These are phyloP conservation scores for Heliconius nattereri DNA, from an alignment of 1,140 invertebrate species.

Conservation along the genomic window DNA sequence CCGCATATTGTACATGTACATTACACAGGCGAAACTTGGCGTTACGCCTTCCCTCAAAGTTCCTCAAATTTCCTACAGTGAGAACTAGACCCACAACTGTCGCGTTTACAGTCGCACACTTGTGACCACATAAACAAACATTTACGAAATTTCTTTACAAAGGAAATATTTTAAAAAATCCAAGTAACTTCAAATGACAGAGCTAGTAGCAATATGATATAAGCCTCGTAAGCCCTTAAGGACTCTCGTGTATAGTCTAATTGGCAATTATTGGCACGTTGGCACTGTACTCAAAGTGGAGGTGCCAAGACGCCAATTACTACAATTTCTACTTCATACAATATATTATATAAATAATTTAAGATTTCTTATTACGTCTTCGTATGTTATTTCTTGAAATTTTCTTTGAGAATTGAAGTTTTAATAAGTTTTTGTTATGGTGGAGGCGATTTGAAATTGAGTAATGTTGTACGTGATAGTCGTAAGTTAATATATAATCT, in stretches of 20 bases:
- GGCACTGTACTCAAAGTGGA: constrained; percentile 10
- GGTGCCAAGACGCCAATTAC: constrained; percentile 26
- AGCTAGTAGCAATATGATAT: constrained; percentile 15
- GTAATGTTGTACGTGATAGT: neutral
- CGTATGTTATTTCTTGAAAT: constrained; percentile 1
- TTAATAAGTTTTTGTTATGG: neutral
- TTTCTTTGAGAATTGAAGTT: neutral
- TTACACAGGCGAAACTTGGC: too few relatives aligned
- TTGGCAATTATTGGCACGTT: constrained; percentile 26
- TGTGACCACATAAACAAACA: too few relatives aligned
- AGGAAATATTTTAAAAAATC: neutral
- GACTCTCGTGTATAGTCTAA: constrained; percentile 23
- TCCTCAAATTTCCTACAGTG: too few relatives aligned
- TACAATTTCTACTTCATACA: constrained; percentile 4
- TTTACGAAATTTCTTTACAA: too few relatives aligned
- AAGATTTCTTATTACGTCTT: neutral
- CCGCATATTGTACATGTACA: too few relatives aligned
- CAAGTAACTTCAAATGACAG: neutral
- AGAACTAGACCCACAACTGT: too few relatives aligned
- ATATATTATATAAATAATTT: constrained; percentile 9
- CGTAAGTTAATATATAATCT: too few relatives aligned
- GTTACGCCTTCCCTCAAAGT: too few relatives aligned
- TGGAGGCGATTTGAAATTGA: neutral
- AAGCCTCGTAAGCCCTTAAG: constrained; percentile 15
- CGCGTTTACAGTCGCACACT: too few relatives aligned